Percentiles rank a stretch among this genome's conserved stretches.
These are phyloP conservation scores for Cyanistes caeruleus DNA, from an alignment of 2,113 vertebrate species.

Conservation along the genomic window DNA sequence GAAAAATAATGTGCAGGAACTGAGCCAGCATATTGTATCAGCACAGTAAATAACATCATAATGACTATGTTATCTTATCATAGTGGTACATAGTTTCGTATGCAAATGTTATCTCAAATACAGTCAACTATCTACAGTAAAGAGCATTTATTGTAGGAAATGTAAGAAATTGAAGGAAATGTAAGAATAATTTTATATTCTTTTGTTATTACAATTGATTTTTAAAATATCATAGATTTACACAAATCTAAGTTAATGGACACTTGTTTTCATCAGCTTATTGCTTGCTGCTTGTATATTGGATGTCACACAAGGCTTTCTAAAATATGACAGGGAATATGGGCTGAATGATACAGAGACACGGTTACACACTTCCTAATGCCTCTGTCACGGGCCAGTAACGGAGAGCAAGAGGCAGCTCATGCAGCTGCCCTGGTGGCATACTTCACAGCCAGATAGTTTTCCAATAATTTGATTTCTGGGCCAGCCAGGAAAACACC, in stretches of 20 bases:
- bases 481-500: background rate
- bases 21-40: conserved; percentile 10
- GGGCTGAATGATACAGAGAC: background rate
- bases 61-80: conserved; percentile 30
- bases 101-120: background rate
- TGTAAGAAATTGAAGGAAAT: background rate
- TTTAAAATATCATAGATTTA: background rate
- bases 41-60: background rate
- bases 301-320: background rate
- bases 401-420: background rate
- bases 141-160: background rate
- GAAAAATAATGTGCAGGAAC: background rate
- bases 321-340: background rate
- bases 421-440: background rate
- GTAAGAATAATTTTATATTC: background rate
- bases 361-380: background rate
- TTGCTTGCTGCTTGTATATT: background rate
- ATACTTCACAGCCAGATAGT: background rate
- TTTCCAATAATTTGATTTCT: background rate
- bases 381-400: fast-evolving
- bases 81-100: background rate
- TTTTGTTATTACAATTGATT: background rate
- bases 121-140: background rate
- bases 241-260: background rate
- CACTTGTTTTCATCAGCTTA: background rate